phyloP scores from a whole-genome alignment of 1,140 invertebrate species.

The Pemphigus obesinymphae region DNA sequence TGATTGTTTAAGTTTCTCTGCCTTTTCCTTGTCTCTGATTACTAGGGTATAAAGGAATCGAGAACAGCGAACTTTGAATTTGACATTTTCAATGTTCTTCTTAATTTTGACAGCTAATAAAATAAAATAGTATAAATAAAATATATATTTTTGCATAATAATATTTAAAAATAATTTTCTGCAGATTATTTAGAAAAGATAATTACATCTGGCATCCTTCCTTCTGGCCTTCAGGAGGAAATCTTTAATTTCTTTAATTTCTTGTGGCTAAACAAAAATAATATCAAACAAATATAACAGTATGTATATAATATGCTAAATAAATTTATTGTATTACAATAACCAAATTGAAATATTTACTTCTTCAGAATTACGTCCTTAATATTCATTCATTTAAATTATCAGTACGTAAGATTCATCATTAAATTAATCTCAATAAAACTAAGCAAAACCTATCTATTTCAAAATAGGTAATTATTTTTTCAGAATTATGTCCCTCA shows the following conservation, averaged over 20 bases:
- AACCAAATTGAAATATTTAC: not conserved
- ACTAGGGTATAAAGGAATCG: conserved; percentile 96
- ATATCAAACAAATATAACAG: not conserved
- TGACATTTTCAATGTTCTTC: conserved; percentile 92
- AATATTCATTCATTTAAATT: conserved; percentile 3
- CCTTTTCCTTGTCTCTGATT: conserved; percentile 97
- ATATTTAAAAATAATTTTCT: too few species aligned
- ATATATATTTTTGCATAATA: too few species aligned
- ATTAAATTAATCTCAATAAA: not conserved
- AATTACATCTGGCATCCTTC: conserved; percentile 85
- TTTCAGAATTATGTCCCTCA: conserved; percentile 32
- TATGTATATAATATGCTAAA: too few species aligned
- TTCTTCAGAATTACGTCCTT: conserved; percentile 23
- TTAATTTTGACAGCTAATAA: conserved; percentile 71
- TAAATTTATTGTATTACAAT: not conserved
- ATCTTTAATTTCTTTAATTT: conserved; percentile 99
- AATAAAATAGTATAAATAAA: too few species aligned
- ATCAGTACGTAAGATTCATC: conserved; percentile 18
- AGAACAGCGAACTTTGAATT: conserved; percentile 97
- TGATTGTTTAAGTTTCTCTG: conserved; percentile 93
- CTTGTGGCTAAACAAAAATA: conserved; percentile 75
- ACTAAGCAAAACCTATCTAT: not conserved
- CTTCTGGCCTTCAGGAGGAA: conserved; percentile 96
- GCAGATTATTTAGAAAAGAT: not conserved
- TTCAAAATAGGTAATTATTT: not conserved